phyloP scores from a whole-genome alignment of 2,888 invertebrate species.

The Drosophila paucipuncta region DNA sequence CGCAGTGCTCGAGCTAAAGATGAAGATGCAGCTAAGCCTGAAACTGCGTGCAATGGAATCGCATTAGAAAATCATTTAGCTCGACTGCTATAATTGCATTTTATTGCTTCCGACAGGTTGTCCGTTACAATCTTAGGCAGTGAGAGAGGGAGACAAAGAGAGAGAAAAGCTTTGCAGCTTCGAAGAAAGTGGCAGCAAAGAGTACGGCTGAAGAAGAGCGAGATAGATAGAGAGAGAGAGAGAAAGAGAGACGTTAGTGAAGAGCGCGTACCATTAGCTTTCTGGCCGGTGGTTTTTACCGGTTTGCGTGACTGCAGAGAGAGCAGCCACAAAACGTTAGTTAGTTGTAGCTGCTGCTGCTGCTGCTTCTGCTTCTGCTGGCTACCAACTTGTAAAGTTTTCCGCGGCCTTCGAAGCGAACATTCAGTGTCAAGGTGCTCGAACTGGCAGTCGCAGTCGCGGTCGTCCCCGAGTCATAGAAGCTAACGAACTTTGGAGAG shows the following conservation, averaged over 20 bases:
- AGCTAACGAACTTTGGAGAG: constrained; percentile 76
- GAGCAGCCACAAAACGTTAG: constrained; percentile 53
- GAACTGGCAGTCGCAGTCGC: constrained; percentile 76
- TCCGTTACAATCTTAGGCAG: constrained; percentile 48
- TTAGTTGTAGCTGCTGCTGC: constrained; percentile 39
- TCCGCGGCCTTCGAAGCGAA: constrained; percentile 74
- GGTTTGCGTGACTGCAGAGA: constrained; percentile 61
- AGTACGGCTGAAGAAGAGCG: constrained; percentile 55
- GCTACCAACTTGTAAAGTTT: constrained; percentile 76
- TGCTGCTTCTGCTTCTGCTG: constrained; percentile 18
- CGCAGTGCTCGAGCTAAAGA: constrained; percentile 29
- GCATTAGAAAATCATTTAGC: constrained; percentile 68
- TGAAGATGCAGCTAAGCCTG: constrained; percentile 47
- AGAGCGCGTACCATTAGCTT: constrained; percentile 67
- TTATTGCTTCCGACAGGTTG: constrained; percentile 72
- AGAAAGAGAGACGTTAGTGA: constrained; percentile 45
- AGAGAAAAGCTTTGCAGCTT: constrained; percentile 54
- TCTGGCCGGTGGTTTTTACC: constrained; percentile 64
- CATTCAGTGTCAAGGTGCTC: constrained; percentile 81
- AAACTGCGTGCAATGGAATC: constrained; percentile 64
- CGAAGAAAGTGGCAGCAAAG: constrained; percentile 66
- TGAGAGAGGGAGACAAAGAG: background rate
- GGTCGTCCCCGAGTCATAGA: constrained; percentile 50
- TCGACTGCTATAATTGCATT: constrained; percentile 64
- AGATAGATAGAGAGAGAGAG: constrained; percentile 53